phyloP scores from a whole-genome alignment of 2,797 vertebrate species.

The Percopsis omiscomaycus region DNA sequence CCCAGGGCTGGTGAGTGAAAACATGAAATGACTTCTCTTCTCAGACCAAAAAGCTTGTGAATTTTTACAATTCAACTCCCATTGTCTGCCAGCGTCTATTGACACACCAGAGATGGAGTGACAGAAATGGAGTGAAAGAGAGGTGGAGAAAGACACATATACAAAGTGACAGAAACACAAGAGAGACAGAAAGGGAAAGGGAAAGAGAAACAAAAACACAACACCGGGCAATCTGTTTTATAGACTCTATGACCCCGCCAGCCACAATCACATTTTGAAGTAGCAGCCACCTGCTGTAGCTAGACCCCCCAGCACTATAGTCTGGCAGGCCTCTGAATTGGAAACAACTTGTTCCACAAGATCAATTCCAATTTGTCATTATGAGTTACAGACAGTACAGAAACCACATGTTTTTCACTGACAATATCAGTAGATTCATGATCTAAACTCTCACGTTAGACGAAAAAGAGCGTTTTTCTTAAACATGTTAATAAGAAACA shows the following conservation, averaged over 20 bases:
- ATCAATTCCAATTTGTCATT: neutral
- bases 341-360: neutral
- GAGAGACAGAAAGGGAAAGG: conserved; percentile 17
- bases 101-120: conserved; percentile 5
- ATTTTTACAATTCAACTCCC: conserved; percentile 17
- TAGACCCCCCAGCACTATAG: conserved; percentile 8
- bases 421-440: neutral
- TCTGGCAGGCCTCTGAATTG: conserved; percentile 1
- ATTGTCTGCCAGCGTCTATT: conserved; percentile 3
- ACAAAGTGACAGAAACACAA: conserved; percentile 6
- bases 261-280: conserved; percentile 48
- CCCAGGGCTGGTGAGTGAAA: neutral
- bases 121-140: neutral
- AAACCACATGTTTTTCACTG: neutral
- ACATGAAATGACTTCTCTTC: conserved; percentile 1
- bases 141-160: neutral
- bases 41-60: conserved; percentile 12
- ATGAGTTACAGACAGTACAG: neutral
- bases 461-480: too few relatives aligned
- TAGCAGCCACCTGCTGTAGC: conserved; percentile 64
- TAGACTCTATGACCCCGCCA: conserved; percentile 27
- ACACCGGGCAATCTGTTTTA: conserved; percentile 37
- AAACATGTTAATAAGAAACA: too few relatives aligned
- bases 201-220: conserved; percentile 9
- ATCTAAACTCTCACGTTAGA: neutral